Evolutionary conservation across 2,113 vertebrate species (phyloP).

Genomic region (Phocoena sinus): DNA sequence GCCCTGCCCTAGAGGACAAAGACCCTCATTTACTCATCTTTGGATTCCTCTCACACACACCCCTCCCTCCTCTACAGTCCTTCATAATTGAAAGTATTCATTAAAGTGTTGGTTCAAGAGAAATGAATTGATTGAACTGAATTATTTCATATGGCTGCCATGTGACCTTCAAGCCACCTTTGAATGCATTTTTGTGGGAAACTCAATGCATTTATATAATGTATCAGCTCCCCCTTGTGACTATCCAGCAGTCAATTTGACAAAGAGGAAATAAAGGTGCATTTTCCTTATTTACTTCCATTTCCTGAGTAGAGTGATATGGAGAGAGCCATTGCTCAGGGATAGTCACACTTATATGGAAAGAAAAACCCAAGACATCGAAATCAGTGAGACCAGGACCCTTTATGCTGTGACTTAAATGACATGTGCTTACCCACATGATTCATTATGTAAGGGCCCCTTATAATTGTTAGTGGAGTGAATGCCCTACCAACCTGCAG

Average conservation of each 20-base stretch:
- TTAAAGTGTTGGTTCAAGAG: not conserved
- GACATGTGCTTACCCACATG: not conserved
- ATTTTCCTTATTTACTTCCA: not conserved
- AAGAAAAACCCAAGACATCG: not conserved
- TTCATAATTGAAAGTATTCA: not conserved
- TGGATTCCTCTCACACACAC: not conserved
- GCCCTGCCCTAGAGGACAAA: not conserved
- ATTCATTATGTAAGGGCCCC: not conserved
- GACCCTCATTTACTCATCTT: not conserved
- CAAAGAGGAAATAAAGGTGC: not conserved
- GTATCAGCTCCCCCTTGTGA: constrained; percentile 46
- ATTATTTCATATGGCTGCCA: not conserved
- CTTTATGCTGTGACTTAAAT: not conserved
- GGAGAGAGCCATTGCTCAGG: not conserved
- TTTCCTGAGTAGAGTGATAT: not conserved
- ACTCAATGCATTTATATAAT: not conserved
- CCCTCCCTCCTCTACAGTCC: not conserved
- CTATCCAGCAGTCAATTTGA: not conserved
- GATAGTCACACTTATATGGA: not conserved
- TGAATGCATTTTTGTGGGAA: not conserved
- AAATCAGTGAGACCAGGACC: not conserved
- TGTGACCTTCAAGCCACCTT: not conserved
- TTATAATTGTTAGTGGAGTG: not conserved
- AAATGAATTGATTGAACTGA: not conserved
- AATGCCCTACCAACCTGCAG: not conserved